Evolutionary conservation across 2,797 vertebrate genomes (phyloP), one percentile per base, ranked within the genome.

Genomic region (Hydrocynus forskahlii): DNA sequence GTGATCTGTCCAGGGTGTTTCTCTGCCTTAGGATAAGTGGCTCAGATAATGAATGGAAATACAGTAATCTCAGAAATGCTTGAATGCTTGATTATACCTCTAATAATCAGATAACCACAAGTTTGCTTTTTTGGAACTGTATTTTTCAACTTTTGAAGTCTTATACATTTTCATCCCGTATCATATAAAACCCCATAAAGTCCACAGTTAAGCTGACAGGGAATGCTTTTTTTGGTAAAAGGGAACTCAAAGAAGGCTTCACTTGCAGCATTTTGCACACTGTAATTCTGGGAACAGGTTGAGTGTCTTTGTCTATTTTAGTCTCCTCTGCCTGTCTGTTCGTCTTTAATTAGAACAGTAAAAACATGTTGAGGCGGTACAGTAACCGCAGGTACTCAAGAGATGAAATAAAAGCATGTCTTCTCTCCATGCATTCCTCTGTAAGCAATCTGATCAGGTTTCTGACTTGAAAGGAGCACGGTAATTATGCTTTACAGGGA

Each of bases 371-470:
- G 59, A 82, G 85, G 86, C 84, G 55, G 80, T 54, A 45, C 68
- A 79, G 75, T 88, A 87, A 90, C 84, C 86, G 38, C 88, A 88
- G 80, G 79, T 84, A 84, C 78, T 84, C 89, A 87, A 87, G 87
- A 90, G 86, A 84, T 86, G 68, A 76, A 81, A 83, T 83, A 74
- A 79, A 79, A 52, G 78, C 76, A 62, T 79, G 64, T 74, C 82
- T 84, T 81, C 87, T 85, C 82, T 70, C 25, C 62, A 78, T n/a
- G 35, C 87, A 87, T 91, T 91, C 86, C 81, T 90, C 82, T 64
- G 79, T 84, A 76, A 63, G 80, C 21, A 43, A 81, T 72, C 75
- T 69, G 76, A 78, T 80, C 77, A 78, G 57, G 68, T 38, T 76
- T 60, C 64, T 67, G 76, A 82, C 88, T 83, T 88, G 78, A 88